Conservation (phyloP, 2,113 vertebrate species). For the Zapus hudsonius region DNA sequence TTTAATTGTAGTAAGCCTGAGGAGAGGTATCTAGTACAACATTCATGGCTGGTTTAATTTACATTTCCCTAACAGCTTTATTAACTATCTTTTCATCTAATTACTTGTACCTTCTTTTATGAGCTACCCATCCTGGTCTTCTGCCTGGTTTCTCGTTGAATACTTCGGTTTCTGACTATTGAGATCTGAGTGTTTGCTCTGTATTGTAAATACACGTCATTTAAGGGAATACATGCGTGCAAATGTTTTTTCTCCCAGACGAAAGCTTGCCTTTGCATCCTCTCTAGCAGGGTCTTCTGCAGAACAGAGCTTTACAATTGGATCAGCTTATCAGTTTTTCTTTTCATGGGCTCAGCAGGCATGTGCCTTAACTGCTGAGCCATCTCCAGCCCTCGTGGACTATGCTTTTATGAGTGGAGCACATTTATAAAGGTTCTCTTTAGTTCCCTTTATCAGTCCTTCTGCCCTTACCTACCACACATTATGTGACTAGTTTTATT, state of each 20-base stretch:
- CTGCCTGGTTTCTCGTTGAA: conserved; percentile 32
- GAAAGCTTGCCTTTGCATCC: not conserved
- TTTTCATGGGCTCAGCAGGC: not conserved
- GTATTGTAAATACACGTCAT: not conserved
- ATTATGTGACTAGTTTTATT: not conserved
- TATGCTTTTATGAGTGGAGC: too few species aligned
- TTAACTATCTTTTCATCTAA: not conserved
- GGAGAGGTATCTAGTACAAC: not conserved
- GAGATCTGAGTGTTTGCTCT: not conserved
- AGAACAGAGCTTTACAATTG: conserved; percentile 15
- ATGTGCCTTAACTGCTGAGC: too few species aligned
- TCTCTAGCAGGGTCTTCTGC: not conserved
- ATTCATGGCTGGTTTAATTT: conserved; percentile 21
- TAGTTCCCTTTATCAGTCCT: not conserved
- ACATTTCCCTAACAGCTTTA: not conserved
- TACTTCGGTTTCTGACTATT: not conserved
- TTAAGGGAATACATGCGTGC: not conserved
- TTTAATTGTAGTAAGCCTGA: conserved; percentile 6
- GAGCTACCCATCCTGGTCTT: not conserved
- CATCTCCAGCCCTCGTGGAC: too few species aligned
- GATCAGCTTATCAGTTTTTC: not conserved
- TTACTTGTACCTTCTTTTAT: conserved; percentile 15
- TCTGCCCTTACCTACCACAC: not conserved
- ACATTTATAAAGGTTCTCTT: not conserved
- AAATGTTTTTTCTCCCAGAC: not conserved